A percentile compares a stretch with the other conserved stretches of the same genome.
phyloP scores from a whole-genome alignment of 2,113 vertebrate species.

The Lagopus muta region DNA sequence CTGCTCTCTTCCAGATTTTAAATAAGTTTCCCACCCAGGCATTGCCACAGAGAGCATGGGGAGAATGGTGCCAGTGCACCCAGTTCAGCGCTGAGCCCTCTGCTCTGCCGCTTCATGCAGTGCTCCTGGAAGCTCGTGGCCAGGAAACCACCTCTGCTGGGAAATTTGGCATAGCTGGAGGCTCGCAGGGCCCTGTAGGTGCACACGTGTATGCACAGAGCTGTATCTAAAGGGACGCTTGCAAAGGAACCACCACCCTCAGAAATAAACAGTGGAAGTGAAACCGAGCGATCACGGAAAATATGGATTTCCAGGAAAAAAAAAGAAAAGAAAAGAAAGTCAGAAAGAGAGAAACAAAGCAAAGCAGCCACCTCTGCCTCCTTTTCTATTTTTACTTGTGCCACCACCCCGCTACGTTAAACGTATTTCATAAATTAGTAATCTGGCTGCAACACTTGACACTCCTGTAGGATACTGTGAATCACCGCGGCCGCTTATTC shows the following conservation, averaged over 20 bases:
- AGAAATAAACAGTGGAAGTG: slow-evolving; percentile 36
- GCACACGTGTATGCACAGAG: rapidly evolving
- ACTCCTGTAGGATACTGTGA: slow-evolving; percentile 78
- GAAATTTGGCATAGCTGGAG: neutral
- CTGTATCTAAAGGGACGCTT: neutral
- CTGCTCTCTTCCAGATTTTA: slow-evolving; percentile 82
- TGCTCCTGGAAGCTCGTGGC: slow-evolving; percentile 22
- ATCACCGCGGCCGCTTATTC: slow-evolving; percentile 77
- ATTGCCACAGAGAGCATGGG: neutral
- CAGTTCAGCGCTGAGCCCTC: slow-evolving; percentile 58
- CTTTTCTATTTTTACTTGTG: slow-evolving; percentile 79
- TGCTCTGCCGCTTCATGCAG: slow-evolving; percentile 41
- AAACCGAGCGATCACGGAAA: slow-evolving; percentile 31
- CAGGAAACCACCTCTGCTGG: neutral
- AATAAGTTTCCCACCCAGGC: slow-evolving; percentile 81
- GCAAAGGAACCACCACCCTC: neutral
- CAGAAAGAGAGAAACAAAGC: neutral
- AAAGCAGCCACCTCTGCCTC: slow-evolving; percentile 14
- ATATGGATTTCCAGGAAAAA: slow-evolving; percentile 23
- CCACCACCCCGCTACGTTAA: slow-evolving; percentile 78
- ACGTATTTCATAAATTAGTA: slow-evolving; percentile 85
- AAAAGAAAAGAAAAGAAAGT: neutral
- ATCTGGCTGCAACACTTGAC: slow-evolving; percentile 78
- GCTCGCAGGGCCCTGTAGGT: neutral
- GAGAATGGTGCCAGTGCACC: slow-evolving; percentile 71